Evolutionary conservation across 2,797 vertebrate species (phyloP).

Genomic region (Xiphorhynchus erythropygius): DNA sequence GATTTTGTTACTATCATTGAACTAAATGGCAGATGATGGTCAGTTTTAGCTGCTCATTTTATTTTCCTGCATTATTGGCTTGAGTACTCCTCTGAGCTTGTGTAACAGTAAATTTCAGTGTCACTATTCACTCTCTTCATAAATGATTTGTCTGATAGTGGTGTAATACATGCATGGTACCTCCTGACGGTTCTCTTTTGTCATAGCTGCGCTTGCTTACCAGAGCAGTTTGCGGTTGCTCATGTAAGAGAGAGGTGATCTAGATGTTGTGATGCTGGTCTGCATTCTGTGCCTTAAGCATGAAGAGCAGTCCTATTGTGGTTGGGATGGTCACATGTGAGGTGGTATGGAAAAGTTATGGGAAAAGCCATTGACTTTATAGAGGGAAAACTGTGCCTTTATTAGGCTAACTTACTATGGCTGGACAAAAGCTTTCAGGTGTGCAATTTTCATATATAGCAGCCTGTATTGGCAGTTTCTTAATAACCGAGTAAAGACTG

Average conservation of each 20-base stretch:
- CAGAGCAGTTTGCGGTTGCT: background rate
- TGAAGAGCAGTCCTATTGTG: background rate
- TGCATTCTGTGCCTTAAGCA: background rate
- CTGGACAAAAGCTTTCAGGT: background rate
- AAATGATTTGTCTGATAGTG: background rate
- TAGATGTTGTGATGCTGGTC: background rate
- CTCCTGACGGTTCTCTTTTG: background rate
- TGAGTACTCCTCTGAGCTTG: background rate
- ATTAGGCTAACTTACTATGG: background rate
- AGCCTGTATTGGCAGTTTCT: background rate
- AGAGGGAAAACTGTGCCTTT: background rate
- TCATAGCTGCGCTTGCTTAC: background rate
- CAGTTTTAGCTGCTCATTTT: background rate
- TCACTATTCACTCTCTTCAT: background rate
- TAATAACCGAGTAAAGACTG: background rate
- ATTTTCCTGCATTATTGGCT: background rate
- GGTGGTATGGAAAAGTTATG: background rate
- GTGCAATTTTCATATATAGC: background rate
- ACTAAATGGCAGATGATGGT: background rate
- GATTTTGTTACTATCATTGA: background rate
- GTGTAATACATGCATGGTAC: background rate
- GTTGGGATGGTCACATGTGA: background rate
- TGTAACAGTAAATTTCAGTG: background rate
- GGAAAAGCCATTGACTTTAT: background rate
- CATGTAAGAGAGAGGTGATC: background rate